These are phyloP conservation scores for Callopanchax toddi DNA, from an alignment of 2,113 vertebrate genomes.

Conservation along the genomic window DNA sequence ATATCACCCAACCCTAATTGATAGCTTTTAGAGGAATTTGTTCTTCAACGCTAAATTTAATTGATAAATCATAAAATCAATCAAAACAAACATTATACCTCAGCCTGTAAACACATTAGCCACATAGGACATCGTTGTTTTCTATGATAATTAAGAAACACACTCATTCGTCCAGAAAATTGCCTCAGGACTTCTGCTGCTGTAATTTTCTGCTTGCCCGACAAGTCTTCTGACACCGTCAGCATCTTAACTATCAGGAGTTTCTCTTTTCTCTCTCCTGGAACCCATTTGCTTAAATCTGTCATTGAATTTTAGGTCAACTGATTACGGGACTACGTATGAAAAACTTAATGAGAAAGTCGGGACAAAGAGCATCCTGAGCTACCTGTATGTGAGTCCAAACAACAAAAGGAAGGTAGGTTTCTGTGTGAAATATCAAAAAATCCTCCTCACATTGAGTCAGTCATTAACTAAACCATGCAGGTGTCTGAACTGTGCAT, in stretches of 20 bases:
- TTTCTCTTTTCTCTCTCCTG: constrained; percentile 17
- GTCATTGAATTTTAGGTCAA: constrained; percentile 90
- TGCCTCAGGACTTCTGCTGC: constrained; percentile 64
- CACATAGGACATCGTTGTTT: constrained; percentile 53
- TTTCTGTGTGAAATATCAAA: constrained; percentile 1
- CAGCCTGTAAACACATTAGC: background rate
- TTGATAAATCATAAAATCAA: background rate
- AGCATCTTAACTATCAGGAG: constrained; percentile 61
- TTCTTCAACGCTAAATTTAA: background rate
- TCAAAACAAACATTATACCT: constrained; percentile 3
- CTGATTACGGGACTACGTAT: constrained; percentile 93
- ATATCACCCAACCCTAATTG: too few species aligned
- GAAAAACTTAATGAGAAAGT: constrained; percentile 95
- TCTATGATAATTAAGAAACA: constrained; percentile 63
- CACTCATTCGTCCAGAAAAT: constrained; percentile 68
- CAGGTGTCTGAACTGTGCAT: constrained; percentile 11
- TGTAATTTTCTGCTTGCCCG: constrained; percentile 75
- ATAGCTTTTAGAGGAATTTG: too few species aligned
- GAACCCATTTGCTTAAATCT: constrained; percentile 66
- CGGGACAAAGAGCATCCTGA: constrained; percentile 91
- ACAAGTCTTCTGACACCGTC: constrained; percentile 66
- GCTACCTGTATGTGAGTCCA: constrained; percentile 94
- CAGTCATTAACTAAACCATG: constrained; percentile 22
- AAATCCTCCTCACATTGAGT: constrained; percentile 2
- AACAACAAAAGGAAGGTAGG: constrained; percentile 95